Percentiles rank a stretch among this genome's conserved stretches.
These are phyloP conservation scores for Heliconius hewitsoni DNA, from an alignment of 1,140 invertebrate genomes.

Conservation along the genomic window DNA sequence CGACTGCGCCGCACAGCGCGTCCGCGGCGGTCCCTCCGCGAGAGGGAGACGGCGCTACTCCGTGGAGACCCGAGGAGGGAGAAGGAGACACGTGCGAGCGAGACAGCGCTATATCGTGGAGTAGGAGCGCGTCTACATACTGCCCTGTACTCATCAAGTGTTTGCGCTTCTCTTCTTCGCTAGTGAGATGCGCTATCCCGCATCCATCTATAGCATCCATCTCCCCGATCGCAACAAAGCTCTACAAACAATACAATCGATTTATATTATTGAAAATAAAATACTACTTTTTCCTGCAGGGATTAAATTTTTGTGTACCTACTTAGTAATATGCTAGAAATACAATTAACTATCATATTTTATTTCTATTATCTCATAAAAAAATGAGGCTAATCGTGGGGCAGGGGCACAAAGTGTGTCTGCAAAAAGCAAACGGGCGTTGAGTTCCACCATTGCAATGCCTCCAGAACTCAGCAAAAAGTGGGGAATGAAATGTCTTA, in stretches of 20 bases:
- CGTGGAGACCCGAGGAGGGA: background rate
- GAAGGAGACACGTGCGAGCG: constrained; percentile 1
- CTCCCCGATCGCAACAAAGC: constrained; percentile 73
- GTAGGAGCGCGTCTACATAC: constrained; percentile 63
- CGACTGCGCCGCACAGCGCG: constrained; percentile 53
- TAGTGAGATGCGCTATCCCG: constrained; percentile 70
- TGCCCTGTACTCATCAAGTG: constrained; percentile 65
- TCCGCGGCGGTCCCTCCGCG: background rate
- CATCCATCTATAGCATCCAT: constrained; percentile 74
- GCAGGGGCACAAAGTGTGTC: no score
- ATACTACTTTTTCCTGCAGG: no score
- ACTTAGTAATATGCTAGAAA: background rate
- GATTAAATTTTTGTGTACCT: no score
- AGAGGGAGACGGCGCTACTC: no score
- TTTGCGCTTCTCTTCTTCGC: constrained; percentile 62
- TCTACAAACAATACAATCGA: constrained; percentile 45
- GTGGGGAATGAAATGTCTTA: no score
- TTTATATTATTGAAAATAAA: background rate
- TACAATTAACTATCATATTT: background rate
- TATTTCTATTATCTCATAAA: no score
- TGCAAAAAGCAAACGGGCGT: no score
- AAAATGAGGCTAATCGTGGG: no score
- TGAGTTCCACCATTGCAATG: no score
- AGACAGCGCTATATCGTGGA: constrained; percentile 69
- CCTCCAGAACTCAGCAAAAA: no score